phyloP scores from a whole-genome alignment of 1,140 invertebrate species.

The Lordiphosa clarofinis region DNA sequence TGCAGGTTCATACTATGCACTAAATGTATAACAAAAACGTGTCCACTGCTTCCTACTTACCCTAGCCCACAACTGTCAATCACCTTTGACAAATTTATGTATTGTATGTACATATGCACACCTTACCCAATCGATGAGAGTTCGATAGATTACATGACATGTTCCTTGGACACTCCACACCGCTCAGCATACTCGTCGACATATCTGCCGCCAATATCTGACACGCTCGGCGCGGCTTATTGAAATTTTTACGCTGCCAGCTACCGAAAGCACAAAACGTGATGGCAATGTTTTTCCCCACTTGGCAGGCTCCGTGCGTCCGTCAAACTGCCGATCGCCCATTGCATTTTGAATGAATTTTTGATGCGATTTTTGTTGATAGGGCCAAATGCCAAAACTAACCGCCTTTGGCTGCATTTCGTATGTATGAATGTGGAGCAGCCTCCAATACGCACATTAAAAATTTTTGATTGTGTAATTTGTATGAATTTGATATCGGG shows the following conservation, averaged over 20 bases:
- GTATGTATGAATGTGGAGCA: slow-evolving; percentile 54
- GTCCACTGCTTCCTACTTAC: slow-evolving; percentile 28
- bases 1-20: no score
- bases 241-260: slow-evolving; percentile 52
- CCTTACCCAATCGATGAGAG: slow-evolving; percentile 55
- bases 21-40: no score
- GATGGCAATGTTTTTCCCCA: slow-evolving; percentile 36
- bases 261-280: slow-evolving; percentile 35
- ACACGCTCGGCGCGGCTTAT: slow-evolving; percentile 48
- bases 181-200: slow-evolving; percentile 10
- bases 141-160: slow-evolving; percentile 34
- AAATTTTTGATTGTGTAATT: slow-evolving; percentile 30
- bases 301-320: slow-evolving; percentile 55
- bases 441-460: slow-evolving; percentile 13
- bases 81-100: slow-evolving; percentile 46
- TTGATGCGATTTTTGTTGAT: slow-evolving; percentile 57
- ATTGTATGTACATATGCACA: slow-evolving; percentile 20
- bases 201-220: slow-evolving; percentile 30
- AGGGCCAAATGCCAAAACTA: slow-evolving; percentile 28
- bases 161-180: slow-evolving; percentile 14
- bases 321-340: slow-evolving; percentile 39
- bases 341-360: slow-evolving; percentile 52
- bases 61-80: slow-evolving; percentile 71
- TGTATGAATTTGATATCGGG: background rate
- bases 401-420: slow-evolving; percentile 27